These are phyloP conservation scores for Spinus olivaceus DNA, from an alignment of 2,797 vertebrate genomes.

Conservation along the genomic window DNA sequence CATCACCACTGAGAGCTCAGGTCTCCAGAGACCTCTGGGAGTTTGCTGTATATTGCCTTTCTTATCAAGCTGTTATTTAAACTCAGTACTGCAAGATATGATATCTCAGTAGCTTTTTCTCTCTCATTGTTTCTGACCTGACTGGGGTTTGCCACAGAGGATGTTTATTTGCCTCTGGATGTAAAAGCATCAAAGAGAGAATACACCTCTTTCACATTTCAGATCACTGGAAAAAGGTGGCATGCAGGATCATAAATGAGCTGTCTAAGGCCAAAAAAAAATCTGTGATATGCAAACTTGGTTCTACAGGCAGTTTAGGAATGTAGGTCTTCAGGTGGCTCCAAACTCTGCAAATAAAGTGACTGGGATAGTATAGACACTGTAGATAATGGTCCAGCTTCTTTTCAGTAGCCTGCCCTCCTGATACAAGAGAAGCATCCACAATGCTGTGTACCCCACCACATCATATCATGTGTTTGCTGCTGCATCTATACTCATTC, in stretches of 20 bases:
- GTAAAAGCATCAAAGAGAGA: neutral
- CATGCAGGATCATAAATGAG: neutral
- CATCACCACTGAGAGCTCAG: neutral
- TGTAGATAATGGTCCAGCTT: neutral
- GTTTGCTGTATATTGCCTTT: neutral
- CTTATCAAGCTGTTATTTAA: neutral
- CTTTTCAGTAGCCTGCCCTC: neutral
- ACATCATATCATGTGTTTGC: neutral
- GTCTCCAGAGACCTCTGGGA: neutral
- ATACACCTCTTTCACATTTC: neutral
- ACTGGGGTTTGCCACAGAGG: neutral
- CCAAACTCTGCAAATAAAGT: neutral
- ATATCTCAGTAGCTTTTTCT: neutral
- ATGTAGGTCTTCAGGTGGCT: neutral
- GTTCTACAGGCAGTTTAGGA: neutral
- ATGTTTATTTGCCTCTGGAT: neutral
- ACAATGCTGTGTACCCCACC: neutral
- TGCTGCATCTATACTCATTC: neutral
- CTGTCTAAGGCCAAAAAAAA: neutral
- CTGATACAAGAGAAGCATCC: neutral
- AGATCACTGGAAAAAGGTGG: neutral
- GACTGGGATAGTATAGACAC: neutral
- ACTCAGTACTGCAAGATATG: neutral
- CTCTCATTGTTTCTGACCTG: neutral
- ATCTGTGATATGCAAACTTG: neutral